Evolutionary conservation across 2,113 vertebrate species (phyloP).

Genomic region (Numenius arquata): DNA sequence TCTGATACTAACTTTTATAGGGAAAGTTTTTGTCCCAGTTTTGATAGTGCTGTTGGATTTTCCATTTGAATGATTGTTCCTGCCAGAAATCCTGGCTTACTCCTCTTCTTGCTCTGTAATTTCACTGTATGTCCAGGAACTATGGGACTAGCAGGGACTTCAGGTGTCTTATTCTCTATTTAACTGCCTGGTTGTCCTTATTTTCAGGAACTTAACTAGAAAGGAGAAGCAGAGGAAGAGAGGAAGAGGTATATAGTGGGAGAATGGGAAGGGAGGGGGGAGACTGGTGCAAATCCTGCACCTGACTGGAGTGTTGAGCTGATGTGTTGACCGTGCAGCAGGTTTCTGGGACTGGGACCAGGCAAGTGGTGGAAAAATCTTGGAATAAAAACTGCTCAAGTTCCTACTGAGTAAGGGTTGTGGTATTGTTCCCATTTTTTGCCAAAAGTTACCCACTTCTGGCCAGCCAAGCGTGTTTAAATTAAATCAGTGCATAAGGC

Average conservation of each 20-base stretch:
- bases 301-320: not conserved
- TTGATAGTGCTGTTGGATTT: not conserved
- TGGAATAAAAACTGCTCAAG: not conserved
- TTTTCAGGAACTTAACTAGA: not conserved
- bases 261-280: not conserved
- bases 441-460: not conserved
- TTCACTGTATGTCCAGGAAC: not conserved
- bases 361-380: not conserved
- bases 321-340: not conserved
- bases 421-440: not conserved
- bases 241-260: not conserved
- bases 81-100: not conserved
- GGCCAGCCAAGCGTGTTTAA: not conserved
- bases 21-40: not conserved
- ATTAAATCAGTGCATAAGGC: not conserved
- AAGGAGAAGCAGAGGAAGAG: not conserved
- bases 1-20: not conserved
- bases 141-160: not conserved
- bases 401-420: not conserved
- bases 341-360: not conserved
- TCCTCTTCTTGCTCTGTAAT: not conserved
- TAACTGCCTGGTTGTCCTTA: not conserved
- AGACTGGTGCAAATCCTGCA: not conserved
- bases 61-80: not conserved
- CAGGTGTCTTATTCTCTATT: not conserved